Conservation (phyloP, 2,888 invertebrate genomes). For the Drosophila niveifrons region DNA sequence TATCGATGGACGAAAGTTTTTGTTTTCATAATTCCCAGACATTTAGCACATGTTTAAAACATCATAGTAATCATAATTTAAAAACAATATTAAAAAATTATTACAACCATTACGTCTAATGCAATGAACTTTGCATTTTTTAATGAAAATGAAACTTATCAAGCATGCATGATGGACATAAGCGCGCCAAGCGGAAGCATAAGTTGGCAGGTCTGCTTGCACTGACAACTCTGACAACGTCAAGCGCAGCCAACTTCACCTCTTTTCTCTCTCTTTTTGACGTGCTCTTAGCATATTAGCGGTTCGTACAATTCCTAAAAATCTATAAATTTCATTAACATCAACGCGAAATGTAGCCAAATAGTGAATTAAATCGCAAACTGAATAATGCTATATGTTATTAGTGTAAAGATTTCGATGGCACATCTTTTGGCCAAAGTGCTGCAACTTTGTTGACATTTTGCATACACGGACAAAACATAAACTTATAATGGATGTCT, state of each 20-base stretch:
- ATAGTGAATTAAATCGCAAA: slow-evolving; percentile 31
- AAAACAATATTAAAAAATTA: too few species aligned
- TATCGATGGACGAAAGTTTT: too few species aligned
- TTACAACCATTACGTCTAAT: too few species aligned
- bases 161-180: slow-evolving; percentile 20
- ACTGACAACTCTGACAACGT: slow-evolving; percentile 38
- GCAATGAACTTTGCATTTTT: too few species aligned
- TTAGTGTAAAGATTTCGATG: slow-evolving; percentile 42
- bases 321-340: slow-evolving; percentile 76
- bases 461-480: slow-evolving; percentile 11
- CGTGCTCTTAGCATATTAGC: slow-evolving; percentile 82
- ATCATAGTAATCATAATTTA: too few species aligned
- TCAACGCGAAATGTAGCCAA: slow-evolving; percentile 52
- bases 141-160: slow-evolving; percentile 13
- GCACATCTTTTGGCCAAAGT: not conserved
- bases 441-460: slow-evolving; percentile 65
- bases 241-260: slow-evolving; percentile 76
- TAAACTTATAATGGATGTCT: slow-evolving; percentile 17
- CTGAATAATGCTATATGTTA: slow-evolving; percentile 29
- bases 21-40: too few species aligned
- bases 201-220: slow-evolving; percentile 48
- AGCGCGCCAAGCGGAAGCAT: slow-evolving; percentile 37
- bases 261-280: slow-evolving; percentile 83
- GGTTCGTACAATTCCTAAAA: slow-evolving; percentile 77
- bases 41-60: too few species aligned